Conservation (phyloP, 2,888 invertebrate species). For the Hirtodrosophila histrioides region DNA sequence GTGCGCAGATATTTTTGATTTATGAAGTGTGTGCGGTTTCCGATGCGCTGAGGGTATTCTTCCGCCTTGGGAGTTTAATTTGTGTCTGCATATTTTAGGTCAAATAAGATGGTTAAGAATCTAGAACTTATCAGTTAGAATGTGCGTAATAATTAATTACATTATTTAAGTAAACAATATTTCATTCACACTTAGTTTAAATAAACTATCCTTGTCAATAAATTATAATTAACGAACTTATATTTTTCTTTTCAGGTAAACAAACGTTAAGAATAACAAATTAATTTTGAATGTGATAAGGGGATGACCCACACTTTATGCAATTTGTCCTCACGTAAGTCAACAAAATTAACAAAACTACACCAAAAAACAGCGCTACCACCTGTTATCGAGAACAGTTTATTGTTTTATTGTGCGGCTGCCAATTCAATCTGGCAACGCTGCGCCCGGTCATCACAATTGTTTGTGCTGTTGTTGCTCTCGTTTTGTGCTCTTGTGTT, state of each 20-base stretch:
- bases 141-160: slow-evolving; percentile 20
- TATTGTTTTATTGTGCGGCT: slow-evolving; percentile 35
- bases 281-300: slow-evolving; percentile 4
- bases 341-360: slow-evolving; percentile 10
- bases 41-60: slow-evolving; percentile 20
- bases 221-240: slow-evolving; percentile 20
- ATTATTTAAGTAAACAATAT: slow-evolving; percentile 9
- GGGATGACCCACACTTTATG: slow-evolving; percentile 18
- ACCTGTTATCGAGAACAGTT: slow-evolving; percentile 62
- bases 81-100: slow-evolving; percentile 23
- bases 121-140: slow-evolving; percentile 24
- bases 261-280: slow-evolving; percentile 19
- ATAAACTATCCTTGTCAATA: slow-evolving; percentile 1
- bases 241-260: slow-evolving; percentile 44
- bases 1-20: slow-evolving; percentile 49
- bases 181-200: slow-evolving; percentile 23
- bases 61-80: slow-evolving; percentile 5
- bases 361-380: slow-evolving; percentile 58
- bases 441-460: slow-evolving; percentile 32
- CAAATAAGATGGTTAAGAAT: slow-evolving; percentile 18
- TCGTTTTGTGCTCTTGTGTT: slow-evolving; percentile 43
- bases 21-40: slow-evolving; percentile 45
- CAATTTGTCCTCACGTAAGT: slow-evolving; percentile 44
- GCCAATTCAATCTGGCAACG: slow-evolving; percentile 73
- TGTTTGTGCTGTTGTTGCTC: slow-evolving; percentile 42